phyloP scores from a whole-genome alignment of 30 jellyfish, hydroid and myxozoan species.

The Euphysa ruthae region DNA sequence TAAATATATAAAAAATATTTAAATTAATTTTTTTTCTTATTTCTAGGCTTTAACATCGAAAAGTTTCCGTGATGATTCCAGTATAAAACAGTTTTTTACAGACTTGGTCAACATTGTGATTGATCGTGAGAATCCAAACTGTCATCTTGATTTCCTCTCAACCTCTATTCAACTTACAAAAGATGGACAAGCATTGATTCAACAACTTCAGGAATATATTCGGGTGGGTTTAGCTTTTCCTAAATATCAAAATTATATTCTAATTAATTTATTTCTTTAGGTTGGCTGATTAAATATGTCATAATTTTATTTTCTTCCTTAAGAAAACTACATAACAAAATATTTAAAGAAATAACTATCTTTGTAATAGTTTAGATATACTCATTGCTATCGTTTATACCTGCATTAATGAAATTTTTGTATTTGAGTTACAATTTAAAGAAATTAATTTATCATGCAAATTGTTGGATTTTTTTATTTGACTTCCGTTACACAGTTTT shows the following conservation, averaged over 20 bases:
- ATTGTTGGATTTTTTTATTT: too few species aligned
- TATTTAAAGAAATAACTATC: too few species aligned
- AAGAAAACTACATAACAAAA: too few species aligned
- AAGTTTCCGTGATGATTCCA: slow-evolving; percentile 38
- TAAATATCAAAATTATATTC: not conserved
- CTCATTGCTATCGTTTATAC: too few species aligned
- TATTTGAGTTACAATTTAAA: too few species aligned
- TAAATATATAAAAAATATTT: too few species aligned
- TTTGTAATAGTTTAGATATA: too few species aligned
- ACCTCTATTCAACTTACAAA: slow-evolving; percentile 43
- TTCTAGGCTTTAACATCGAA: slow-evolving; percentile 22
- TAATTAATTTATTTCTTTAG: not conserved
- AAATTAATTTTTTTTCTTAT: not conserved
- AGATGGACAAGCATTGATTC: slow-evolving; percentile 50
- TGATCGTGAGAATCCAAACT: slow-evolving; percentile 38
- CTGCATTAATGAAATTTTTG: too few species aligned
- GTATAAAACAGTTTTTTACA: slow-evolving; percentile 52
- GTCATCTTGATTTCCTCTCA: slow-evolving; percentile 68
- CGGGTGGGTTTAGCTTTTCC: slow-evolving; percentile 23
- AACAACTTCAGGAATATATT: slow-evolving; percentile 55
- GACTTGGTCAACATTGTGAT: slow-evolving; percentile 42
- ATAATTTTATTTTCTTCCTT: not conserved
- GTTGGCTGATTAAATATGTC: not conserved
- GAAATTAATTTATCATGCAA: too few species aligned
- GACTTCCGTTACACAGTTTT: too few species aligned